A percentile compares a stretch with the other conserved stretches of the same genome.
phyloP scores from a whole-genome alignment of 2,113 vertebrate species.

The Lethenteron reissneri region DNA sequence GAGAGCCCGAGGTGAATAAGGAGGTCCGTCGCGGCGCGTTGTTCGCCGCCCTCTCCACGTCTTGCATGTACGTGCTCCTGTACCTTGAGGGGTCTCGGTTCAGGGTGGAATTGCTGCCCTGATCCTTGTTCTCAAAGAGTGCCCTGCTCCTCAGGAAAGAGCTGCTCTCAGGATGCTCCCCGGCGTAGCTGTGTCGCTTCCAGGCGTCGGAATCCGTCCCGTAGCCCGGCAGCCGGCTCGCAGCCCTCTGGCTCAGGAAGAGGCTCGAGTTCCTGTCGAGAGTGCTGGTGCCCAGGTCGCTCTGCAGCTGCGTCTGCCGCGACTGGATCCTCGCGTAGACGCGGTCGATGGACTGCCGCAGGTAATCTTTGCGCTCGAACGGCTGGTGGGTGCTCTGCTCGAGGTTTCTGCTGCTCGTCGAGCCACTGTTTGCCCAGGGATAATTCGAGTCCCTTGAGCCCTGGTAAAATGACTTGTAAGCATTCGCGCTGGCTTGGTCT shows the following conservation, averaged over 20 bases:
- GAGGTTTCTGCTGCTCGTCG: too few species aligned
- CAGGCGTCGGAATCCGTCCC: slow-evolving; percentile 2
- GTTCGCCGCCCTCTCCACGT: neutral
- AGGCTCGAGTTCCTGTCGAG: too few species aligned
- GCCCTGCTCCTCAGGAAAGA: neutral
- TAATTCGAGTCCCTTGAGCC: too few species aligned
- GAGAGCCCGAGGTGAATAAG: neutral
- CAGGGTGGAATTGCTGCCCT: neutral
- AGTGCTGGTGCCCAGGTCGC: too few species aligned
- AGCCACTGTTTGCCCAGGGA: too few species aligned
- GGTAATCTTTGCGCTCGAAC: neutral
- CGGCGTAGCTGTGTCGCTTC: slow-evolving; percentile 4
- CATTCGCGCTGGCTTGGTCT: too few species aligned
- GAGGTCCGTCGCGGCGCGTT: neutral
- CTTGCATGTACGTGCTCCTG: neutral
- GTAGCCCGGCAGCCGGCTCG: neutral
- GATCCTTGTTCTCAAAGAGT: neutral
- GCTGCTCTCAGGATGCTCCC: slow-evolving; percentile 1
- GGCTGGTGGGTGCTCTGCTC: too few species aligned
- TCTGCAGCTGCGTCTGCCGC: neutral
- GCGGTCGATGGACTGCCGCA: neutral
- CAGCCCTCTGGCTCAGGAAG: too few species aligned
- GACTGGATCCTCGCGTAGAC: neutral
- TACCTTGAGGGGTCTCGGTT: neutral
- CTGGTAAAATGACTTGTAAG: too few species aligned